Base-by-base conservation (phyloP, 2,113 vertebrate genomes). In the Ahaetulla prasina region DNA sequence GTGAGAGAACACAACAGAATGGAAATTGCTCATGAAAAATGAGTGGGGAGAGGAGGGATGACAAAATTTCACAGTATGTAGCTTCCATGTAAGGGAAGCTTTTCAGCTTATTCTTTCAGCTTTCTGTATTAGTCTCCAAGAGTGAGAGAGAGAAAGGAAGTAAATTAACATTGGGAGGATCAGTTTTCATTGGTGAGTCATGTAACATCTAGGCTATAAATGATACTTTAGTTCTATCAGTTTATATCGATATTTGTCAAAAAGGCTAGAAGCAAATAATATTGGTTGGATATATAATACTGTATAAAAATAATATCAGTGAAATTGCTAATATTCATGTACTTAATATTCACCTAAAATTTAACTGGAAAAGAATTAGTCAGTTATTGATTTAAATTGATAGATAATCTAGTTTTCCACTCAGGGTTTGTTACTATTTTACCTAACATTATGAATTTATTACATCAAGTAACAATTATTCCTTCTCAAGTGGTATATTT, bases 61-160 rank as follows among this genome's bases (percentile, higher is more conserved):
- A 91, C 91, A 93, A 92, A 87, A 91, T 93, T 86, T 93, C 88
- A 89, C 90, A 92, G 87, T 91, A 68, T 93, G 90, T 87, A 57
- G 74, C 55, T 86, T 93, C 47, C 89, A 68, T 80, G 49, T 90
- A 74, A 87, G 90, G 87, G 80, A 89, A 91, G 87, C 60, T 63
- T 88, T 90, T 92, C 89, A 89, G 74, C 80, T 86, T 54, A 35
- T 90, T 92, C 54, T 63, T 92, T n/a, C 54, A 49, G 54, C 54
- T 89, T 92, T 54, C 92, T 92, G 88, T 53, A 53, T 86, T 90
- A 84, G 55, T 52, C 80, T 53, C 80, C 89, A 86, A 90, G 88
- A 90, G 14, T 18, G 23, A 60, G 88, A 85, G 9, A 92, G 52
- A 30, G 16, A 86, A 86, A 92, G 53, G 80, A 63, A 74, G 43